phyloP scores from a whole-genome alignment of 2,113 vertebrate genomes.

The Laticauda colubrina region DNA sequence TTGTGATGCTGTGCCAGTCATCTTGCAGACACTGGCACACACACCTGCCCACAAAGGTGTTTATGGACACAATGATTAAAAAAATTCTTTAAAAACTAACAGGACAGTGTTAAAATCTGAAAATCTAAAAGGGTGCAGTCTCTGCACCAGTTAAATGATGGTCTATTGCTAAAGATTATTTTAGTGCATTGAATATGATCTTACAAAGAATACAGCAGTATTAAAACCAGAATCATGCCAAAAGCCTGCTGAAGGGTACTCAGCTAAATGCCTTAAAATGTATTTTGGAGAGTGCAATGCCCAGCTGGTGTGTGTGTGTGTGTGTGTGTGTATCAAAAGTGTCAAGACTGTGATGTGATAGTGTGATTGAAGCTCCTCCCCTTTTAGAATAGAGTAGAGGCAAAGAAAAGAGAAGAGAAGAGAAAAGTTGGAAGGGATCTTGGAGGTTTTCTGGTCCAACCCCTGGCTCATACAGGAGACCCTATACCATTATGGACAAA shows the following conservation, averaged over 20 bases:
- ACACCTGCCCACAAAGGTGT: neutral
- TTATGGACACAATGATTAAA: neutral
- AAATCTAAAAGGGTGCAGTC: slow-evolving; percentile 11
- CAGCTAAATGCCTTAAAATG: neutral
- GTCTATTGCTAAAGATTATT: slow-evolving; percentile 22
- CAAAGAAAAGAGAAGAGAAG: neutral
- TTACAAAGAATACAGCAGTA: neutral
- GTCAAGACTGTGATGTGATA: neutral
- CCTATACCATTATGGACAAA: neutral
- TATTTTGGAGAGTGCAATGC: neutral
- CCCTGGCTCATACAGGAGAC: neutral
- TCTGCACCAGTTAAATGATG: neutral
- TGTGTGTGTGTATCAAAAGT: neutral
- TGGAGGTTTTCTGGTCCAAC: neutral
- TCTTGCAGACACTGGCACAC: neutral
- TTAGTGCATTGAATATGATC: neutral
- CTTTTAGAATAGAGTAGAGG: too few species aligned
- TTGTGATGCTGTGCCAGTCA: neutral
- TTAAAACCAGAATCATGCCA: neutral
- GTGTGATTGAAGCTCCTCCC: too few species aligned
- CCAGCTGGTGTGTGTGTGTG: neutral
- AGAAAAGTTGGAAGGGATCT: neutral
- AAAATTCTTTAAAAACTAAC: slow-evolving; percentile 21
- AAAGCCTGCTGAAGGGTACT: neutral
- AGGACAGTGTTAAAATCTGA: slow-evolving; percentile 20